These are phyloP conservation scores for Orientallactaga sibirica DNA, from an alignment of 2,797 vertebrate species.

Conservation along the genomic window DNA sequence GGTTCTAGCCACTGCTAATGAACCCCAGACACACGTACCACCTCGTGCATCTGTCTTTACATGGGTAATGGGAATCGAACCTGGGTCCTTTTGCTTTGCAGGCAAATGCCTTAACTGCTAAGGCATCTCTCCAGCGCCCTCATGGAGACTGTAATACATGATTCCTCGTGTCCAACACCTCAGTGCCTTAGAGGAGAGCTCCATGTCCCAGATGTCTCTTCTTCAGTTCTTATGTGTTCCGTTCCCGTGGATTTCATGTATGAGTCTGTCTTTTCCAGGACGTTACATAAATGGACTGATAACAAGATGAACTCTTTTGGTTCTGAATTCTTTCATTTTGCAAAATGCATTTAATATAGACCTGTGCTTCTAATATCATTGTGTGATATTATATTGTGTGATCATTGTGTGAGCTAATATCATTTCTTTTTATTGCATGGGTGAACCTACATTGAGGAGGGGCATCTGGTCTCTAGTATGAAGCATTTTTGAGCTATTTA, in stretches of 20 bases:
- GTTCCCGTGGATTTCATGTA: neutral
- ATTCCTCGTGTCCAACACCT: neutral
- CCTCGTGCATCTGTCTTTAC: too few species aligned
- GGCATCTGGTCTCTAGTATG: neutral
- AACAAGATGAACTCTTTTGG: neutral
- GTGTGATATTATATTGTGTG: too few species aligned
- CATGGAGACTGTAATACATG: neutral
- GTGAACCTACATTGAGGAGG: neutral
- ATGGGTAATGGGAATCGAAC: too few species aligned
- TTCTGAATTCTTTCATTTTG: neutral
- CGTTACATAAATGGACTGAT: neutral
- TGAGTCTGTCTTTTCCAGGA: neutral
- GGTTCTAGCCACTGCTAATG: too few species aligned
- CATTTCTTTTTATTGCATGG: neutral
- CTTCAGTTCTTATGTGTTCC: neutral
- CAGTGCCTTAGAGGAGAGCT: neutral
- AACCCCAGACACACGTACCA: too few species aligned
- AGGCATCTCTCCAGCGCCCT: too few species aligned
- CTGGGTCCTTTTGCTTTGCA: too few species aligned
- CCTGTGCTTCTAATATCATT: neutral
- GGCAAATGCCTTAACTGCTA: too few species aligned
- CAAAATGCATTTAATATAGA: neutral
- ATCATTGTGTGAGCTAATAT: neutral
- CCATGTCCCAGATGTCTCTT: neutral
- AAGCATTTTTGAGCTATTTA: neutral